A percentile compares a stretch with the other conserved stretches of the same genome.
phyloP scores from a whole-genome alignment of 2,888 invertebrate species.

The Hedya salicella region DNA sequence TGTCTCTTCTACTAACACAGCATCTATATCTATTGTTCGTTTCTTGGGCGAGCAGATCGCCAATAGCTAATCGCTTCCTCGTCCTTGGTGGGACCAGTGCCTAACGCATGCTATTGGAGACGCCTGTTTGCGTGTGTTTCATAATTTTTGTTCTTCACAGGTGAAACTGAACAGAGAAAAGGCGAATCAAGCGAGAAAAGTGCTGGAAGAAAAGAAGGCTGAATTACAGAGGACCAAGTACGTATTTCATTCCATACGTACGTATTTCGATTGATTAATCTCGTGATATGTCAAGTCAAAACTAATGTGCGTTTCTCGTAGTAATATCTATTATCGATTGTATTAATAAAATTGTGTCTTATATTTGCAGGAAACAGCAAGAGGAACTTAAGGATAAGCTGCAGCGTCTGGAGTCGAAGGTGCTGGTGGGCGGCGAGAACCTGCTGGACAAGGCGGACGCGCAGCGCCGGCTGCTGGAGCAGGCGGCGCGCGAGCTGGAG shows the following conservation, averaged over 20 bases:
- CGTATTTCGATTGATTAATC: no score
- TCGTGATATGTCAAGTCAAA: no score
- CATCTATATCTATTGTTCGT: no score
- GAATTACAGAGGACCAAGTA: conserved; percentile 91
- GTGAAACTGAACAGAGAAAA: conserved; percentile 85
- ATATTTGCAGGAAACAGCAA: conserved; percentile 86
- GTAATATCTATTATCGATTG: no score
- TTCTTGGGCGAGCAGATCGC: no score
- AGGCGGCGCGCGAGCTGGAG: conserved; percentile 93
- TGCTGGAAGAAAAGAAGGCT: conserved; percentile 87
- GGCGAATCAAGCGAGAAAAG: conserved; percentile 87
- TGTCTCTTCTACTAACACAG: no score
- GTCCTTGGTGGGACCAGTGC: no score
- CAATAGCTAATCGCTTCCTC: no score
- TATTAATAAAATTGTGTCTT: no score
- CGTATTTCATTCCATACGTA: conserved; percentile 50
- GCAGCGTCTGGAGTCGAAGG: conserved; percentile 95
- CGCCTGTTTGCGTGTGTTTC: no score
- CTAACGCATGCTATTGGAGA: no score
- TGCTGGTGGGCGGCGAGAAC: conserved; percentile 99
- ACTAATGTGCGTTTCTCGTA: no score
- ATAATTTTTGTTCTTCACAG: conserved; percentile 52
- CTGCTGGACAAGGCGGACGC: conserved; percentile 98
- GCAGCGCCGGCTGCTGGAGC: conserved; percentile 95
- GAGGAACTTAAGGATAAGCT: conserved; percentile 93